Evolutionary conservation across 2,888 invertebrate genomes (phyloP).

Genomic region (Dryomyza anilis): DNA sequence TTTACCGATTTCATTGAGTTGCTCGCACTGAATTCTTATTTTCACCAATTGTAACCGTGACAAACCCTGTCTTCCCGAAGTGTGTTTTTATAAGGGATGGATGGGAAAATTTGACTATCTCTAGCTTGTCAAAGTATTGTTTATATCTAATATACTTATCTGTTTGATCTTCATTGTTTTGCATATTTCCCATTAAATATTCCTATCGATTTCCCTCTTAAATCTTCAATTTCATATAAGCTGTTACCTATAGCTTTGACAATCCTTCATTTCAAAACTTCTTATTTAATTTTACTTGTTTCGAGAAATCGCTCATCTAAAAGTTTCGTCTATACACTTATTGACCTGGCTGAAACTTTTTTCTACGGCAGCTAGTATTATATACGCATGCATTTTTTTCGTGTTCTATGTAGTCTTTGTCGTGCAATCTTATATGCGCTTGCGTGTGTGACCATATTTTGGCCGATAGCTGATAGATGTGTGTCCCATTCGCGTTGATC

Average conservation of each 20-base stretch:
- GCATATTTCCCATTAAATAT: not conserved
- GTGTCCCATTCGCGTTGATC: not conserved
- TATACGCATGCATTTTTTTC: not conserved
- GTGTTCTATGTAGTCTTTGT: not conserved
- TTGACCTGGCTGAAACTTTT: not conserved
- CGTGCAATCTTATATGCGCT: not conserved
- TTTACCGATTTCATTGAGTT: too few species aligned
- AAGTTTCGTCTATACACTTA: not conserved
- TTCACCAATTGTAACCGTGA: too few species aligned
- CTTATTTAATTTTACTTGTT: not conserved
- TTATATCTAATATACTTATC: not conserved
- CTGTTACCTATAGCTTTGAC: not conserved
- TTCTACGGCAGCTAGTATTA: not conserved
- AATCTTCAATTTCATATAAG: not conserved
- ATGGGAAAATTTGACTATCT: not conserved
- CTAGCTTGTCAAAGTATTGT: not conserved
- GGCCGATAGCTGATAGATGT: not conserved
- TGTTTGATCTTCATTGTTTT: not conserved
- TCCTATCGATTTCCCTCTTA: not conserved
- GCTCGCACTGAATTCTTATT: too few species aligned
- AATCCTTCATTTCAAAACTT: not conserved
- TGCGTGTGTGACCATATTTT: not conserved
- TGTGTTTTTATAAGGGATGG: not conserved
- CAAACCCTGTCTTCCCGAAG: not conserved
- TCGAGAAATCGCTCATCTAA: not conserved